Base-by-base conservation (phyloP, 2,797 vertebrate genomes). In the Falco novaeseelandiae region DNA sequence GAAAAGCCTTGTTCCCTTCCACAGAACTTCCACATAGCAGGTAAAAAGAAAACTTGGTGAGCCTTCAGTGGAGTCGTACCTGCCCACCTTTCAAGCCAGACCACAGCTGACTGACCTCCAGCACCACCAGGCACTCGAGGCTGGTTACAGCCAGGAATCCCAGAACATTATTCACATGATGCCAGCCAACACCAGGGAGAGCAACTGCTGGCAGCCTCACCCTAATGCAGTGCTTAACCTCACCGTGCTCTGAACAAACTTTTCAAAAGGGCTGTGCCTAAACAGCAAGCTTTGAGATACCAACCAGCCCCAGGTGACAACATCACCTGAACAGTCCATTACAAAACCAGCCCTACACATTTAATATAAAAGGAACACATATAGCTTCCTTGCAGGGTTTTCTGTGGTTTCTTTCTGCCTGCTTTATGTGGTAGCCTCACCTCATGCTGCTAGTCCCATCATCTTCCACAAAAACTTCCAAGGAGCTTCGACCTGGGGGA, bases 401-500 rank as follows among this genome's bases (percentile, higher is more conserved):
- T 22, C 61, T 18, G 57, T 20, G 23, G 36, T 36, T 67, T 21
- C 32, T 32, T n/a, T 36, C 59, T 29, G 8, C 66, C 36, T 40
- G 44, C 52, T 63, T 32, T 4, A 19, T 0, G 1, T 3, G 10
- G 67, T 3, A 36, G n/a, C 52, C 98, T 98, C 89, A 98, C 98
- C 98, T 94, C 29, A 59, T 5, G 34, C 95, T 27, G 42, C 92
- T 85, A 38, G 93, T 78, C 58, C 57, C 90, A 30, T 98, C 97
- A 8, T 97, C 97, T 90, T 98, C 98, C 84, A 95, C 83, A 74
- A 98, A 97, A 42, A 85, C 91, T 91, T 98, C 98, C 90, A 96
- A 65, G 57, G 98, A 98, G 95, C 97, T 98, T 49, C 98, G 98
- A 89, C 98, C 98, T 98, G 83, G 10, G 63, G 29, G 26, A 74